These are phyloP conservation scores for Melikaiella ostensackeni DNA, from an alignment of 2,888 invertebrate species.

Conservation along the genomic window DNA sequence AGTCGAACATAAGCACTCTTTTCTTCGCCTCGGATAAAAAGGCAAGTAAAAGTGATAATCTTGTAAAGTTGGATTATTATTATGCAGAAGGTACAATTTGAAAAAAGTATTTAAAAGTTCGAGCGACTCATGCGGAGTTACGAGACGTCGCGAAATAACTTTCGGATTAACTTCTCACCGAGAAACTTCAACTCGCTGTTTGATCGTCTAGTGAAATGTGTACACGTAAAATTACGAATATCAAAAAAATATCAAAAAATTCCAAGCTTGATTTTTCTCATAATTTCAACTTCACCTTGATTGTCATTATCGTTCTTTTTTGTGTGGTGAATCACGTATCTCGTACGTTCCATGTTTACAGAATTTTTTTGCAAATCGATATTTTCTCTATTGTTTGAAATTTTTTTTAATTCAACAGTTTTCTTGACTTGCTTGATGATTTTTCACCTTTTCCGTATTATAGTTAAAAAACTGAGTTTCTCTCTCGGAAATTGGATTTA, in stretches of 20 bases:
- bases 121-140: constrained; percentile 43
- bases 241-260: neutral
- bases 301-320: constrained; percentile 7
- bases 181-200: constrained; percentile 48
- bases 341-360: neutral
- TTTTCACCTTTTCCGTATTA: neutral
- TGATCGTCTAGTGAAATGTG: constrained; percentile 33
- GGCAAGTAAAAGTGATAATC: constrained; percentile 27
- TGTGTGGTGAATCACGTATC: constrained; percentile 1
- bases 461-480: neutral
- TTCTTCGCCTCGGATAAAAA: constrained; percentile 12
- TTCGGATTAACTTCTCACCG: constrained; percentile 59
- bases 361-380: constrained; percentile 1
- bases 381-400: neutral
- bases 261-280: constrained; percentile 27
- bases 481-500: neutral
- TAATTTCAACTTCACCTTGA: constrained; percentile 12
- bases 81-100: constrained; percentile 45
- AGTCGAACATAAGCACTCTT: constrained; percentile 17
- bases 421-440: neutral
- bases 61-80: constrained; percentile 37
- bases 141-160: constrained; percentile 57
- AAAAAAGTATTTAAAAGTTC: constrained; percentile 62
- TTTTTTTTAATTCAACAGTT: neutral
- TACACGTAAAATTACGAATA: constrained; percentile 16